These are phyloP conservation scores for Sthenelais limicola DNA, from an alignment of 2,888 invertebrate genomes.

Conservation along the genomic window DNA sequence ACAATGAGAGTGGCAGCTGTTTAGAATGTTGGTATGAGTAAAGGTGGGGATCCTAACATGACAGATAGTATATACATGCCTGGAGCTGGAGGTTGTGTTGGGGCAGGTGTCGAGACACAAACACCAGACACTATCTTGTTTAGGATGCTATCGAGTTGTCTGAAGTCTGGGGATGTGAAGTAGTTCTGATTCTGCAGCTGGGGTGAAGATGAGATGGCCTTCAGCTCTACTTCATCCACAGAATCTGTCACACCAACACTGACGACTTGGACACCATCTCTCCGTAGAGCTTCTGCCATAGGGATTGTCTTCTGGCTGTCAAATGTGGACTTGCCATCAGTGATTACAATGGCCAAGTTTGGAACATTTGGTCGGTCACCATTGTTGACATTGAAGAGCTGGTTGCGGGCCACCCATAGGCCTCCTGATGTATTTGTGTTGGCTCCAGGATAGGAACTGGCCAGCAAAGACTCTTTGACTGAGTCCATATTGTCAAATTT, in stretches of 20 bases:
- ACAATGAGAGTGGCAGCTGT: neutral
- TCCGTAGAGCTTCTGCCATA: slow-evolving; percentile 12
- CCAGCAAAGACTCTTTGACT: slow-evolving; percentile 26
- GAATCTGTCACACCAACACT: slow-evolving; percentile 28
- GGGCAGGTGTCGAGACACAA: slow-evolving; percentile 1
- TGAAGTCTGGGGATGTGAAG: slow-evolving; percentile 22
- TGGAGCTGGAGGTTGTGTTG: neutral
- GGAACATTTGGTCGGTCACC: slow-evolving; percentile 34
- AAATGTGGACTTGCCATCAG: slow-evolving; percentile 40
- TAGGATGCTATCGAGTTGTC: slow-evolving; percentile 9
- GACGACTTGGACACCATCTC: slow-evolving; percentile 31
- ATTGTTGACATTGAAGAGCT: slow-evolving; percentile 16
- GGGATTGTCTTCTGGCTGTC: slow-evolving; percentile 28
- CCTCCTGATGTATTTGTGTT: slow-evolving; percentile 49
- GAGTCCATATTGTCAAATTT: slow-evolving; percentile 10
- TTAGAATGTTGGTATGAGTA: neutral
- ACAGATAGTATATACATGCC: slow-evolving; percentile 7
- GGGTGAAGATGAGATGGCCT: slow-evolving; percentile 34
- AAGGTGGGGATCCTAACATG: neutral
- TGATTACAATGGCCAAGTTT: slow-evolving; percentile 35
- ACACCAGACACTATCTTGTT: neutral
- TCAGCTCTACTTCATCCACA: slow-evolving; percentile 33
- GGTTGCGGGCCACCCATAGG: slow-evolving; percentile 28
- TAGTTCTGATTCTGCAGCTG: neutral
- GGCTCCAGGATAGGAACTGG: slow-evolving; percentile 39